Conservation (phyloP, 1,140 invertebrate species). For the Adoxophyes honmai region DNA sequence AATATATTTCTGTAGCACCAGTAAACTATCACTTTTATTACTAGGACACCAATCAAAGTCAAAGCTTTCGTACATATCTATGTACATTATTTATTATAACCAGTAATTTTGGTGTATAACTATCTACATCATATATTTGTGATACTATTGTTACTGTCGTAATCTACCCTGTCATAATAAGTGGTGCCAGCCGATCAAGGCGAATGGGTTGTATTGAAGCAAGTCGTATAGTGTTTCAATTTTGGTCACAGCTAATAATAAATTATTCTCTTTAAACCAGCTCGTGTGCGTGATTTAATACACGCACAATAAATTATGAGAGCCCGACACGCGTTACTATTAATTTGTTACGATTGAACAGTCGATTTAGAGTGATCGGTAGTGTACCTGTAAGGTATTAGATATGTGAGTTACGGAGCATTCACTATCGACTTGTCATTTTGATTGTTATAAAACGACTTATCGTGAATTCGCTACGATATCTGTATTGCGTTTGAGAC, state of each 20-base stretch:
- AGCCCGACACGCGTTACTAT: no score
- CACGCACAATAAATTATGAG: no score
- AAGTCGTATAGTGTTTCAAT: background rate
- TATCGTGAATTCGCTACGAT: no score
- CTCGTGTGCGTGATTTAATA: no score
- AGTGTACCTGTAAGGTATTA: no score
- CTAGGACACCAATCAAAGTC: background rate
- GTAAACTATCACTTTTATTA: background rate
- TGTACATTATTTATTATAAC: background rate
- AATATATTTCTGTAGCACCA: background rate
- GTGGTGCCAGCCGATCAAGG: background rate
- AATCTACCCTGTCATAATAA: background rate
- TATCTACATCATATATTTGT: background rate
- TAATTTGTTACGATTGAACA: no score
- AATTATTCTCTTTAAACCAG: no score
- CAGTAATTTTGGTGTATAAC: background rate
- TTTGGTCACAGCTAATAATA: background rate
- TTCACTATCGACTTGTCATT: no score
- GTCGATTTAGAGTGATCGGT: no score
- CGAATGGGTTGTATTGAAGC: background rate
- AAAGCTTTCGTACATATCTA: conserved; percentile 4
- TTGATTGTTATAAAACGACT: no score
- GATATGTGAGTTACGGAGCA: no score
- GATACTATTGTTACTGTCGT: background rate
- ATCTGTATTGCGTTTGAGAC: no score